Base-by-base conservation (phyloP, 2,888 invertebrate species). In the Tetragonula carbonaria region DNA sequence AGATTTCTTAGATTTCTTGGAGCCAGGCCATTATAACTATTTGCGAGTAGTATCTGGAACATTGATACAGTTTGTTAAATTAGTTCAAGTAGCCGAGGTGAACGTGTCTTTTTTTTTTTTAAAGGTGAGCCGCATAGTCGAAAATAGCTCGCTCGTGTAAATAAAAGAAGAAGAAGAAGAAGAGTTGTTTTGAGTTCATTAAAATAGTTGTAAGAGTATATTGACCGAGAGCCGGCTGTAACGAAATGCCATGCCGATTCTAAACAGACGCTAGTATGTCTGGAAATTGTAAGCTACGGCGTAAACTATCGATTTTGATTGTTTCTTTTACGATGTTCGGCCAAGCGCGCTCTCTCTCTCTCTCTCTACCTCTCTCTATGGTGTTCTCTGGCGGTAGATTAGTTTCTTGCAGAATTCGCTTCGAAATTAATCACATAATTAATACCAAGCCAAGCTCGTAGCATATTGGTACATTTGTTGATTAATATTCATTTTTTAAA, bases 301-400 rank as follows among this genome's bases (percentile, higher is more conserved):
- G 75, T 82, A 82, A 82, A 81, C 82, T 62, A 81, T 67, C 75
- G 82, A 75, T 72, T 81, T 72, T 81, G 82, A 82, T 82, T 82
- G 82, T 82, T 82, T 81, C 66, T 82, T 81, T 82, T 82, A 50
- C 74, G 66, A 23, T 14, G 70, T 66, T 55, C 45, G 53, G 62
- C 53, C 71, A 51, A 45, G 53, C 59, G 71, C 62, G 67, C 38
- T 38, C 38, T 38, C 38, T 38, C 0, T 38, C 38, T 38, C 38
- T 38, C 8, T 38, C 8, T 38, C 38, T 38, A 38, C 2, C 33
- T 33, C 33, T 33, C 74, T 62, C 74, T 59, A 51, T n/a, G 38
- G n/a, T 53, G 65, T 18, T 28, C 74, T 45, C 45, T 45, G 45
- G 45, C 8, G 8, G 51, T 74, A 14, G 11, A 23, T 45, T 4